Conservation (phyloP, 2,113 vertebrate species). For the Sphyrna mokarran region DNA sequence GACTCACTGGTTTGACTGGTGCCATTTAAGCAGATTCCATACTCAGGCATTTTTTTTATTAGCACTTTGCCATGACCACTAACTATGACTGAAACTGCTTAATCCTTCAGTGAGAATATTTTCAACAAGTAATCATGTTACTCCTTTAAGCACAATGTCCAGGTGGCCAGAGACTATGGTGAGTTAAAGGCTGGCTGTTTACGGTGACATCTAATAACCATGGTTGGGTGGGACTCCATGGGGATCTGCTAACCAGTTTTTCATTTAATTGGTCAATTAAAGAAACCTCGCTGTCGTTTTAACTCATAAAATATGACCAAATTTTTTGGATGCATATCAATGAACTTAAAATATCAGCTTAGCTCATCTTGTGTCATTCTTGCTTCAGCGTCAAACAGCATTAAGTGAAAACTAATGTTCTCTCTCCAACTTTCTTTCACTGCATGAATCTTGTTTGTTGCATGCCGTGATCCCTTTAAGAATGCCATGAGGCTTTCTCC, state of each 20-base stretch:
- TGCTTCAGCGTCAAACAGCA: neutral
- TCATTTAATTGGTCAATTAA: neutral
- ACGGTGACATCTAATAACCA: neutral
- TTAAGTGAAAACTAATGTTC: neutral
- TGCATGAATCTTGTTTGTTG: too few relatives aligned
- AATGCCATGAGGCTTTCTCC: too few relatives aligned
- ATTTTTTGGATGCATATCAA: neutral
- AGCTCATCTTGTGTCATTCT: neutral
- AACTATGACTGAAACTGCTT: neutral
- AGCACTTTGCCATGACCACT: neutral
- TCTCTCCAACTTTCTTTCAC: too few relatives aligned
- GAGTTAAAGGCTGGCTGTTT: neutral
- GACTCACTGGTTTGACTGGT: neutral
- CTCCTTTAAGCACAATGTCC: neutral
- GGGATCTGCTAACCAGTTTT: neutral
- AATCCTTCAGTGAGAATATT: neutral
- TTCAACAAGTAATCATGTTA: neutral
- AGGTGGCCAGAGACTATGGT: neutral
- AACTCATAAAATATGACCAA: neutral
- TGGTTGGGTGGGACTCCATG: neutral
- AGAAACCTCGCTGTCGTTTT: neutral
- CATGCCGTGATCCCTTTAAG: too few relatives aligned
- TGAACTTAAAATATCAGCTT: neutral
- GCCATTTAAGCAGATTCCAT: neutral
- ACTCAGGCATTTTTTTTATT: neutral